These are phyloP conservation scores for Capromys pilorides DNA, from an alignment of 2,797 vertebrate genomes.

Conservation along the genomic window DNA sequence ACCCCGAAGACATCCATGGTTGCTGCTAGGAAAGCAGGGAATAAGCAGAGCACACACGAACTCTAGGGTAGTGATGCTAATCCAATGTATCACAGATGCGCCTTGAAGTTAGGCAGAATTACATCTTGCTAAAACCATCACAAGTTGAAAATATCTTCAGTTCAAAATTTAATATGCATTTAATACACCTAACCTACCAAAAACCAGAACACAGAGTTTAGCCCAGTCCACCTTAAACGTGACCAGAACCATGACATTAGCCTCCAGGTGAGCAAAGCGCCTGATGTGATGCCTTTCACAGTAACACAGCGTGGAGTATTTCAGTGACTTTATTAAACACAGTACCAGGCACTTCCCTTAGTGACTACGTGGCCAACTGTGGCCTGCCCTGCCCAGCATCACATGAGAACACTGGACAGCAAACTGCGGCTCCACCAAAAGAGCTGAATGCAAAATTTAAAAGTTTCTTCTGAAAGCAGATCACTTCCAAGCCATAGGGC, in stretches of 20 bases:
- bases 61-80: not conserved
- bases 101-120: not conserved
- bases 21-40: rapidly evolving
- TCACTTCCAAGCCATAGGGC: not conserved
- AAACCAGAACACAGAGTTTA: not conserved
- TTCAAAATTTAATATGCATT: not conserved
- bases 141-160: not conserved
- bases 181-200: not conserved
- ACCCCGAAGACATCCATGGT: not conserved
- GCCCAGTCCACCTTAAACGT: not conserved
- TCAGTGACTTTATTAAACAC: not conserved
- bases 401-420: rapidly evolving
- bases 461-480: not conserved
- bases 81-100: rapidly evolving
- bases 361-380: not conserved
- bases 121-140: not conserved
- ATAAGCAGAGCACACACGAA: not conserved
- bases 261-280: not conserved
- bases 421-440: not conserved
- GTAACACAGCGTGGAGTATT: not conserved
- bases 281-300: too few species aligned
- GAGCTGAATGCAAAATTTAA: not conserved
- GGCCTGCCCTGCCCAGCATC: too few species aligned
- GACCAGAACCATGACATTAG: rapidly evolving
- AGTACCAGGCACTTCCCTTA: not conserved